These are phyloP conservation scores for Alosa alosa DNA, from an alignment of 2,113 vertebrate genomes.

Conservation along the genomic window DNA sequence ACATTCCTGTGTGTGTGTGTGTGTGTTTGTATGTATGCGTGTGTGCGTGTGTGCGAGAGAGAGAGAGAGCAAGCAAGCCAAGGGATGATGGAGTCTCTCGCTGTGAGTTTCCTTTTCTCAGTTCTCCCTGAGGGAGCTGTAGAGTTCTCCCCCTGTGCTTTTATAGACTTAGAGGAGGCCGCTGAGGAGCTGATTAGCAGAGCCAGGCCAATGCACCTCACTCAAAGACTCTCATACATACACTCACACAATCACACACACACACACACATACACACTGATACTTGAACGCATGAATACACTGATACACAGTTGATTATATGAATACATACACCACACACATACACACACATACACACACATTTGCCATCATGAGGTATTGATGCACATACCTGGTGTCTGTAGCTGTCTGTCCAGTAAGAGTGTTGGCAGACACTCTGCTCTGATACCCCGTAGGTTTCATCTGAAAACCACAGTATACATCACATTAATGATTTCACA, in stretches of 20 bases:
- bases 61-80: neutral
- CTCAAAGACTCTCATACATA: neutral
- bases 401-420: no score
- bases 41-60: neutral
- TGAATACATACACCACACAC: neutral
- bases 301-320: neutral
- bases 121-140: neutral
- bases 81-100: slow-evolving; percentile 31
- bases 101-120: slow-evolving; percentile 24
- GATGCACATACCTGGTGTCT: neutral
- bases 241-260: neutral
- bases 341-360: neutral
- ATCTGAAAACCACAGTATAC: no score
- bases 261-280: neutral
- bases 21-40: neutral
- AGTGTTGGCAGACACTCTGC: no score
- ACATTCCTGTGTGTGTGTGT: neutral
- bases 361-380: neutral
- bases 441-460: no score
- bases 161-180: neutral
- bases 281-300: neutral
- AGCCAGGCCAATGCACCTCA: neutral
- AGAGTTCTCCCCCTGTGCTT: neutral
- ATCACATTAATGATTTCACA: no score
- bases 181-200: neutral